Conservation (phyloP, 2,888 invertebrate genomes). For the Drosophila buzzatii region DNA sequence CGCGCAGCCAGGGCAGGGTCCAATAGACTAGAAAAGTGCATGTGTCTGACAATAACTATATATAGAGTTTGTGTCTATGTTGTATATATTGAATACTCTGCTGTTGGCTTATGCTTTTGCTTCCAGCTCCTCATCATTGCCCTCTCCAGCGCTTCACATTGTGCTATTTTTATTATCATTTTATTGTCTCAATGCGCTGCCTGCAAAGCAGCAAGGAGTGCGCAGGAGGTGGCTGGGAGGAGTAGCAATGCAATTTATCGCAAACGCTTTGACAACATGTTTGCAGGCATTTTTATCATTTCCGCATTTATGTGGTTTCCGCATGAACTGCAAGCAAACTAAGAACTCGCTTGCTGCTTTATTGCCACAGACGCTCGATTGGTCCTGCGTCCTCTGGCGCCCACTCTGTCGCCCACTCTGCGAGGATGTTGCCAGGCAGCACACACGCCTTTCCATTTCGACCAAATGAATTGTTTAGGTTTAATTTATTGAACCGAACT, state of each 20-base stretch:
- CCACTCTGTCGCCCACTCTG: too few species aligned
- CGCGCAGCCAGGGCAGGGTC: conserved; percentile 31
- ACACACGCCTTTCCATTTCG: conserved; percentile 24
- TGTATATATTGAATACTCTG: conserved; percentile 31
- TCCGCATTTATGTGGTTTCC: conserved; percentile 82
- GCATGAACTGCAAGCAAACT: conserved; percentile 72
- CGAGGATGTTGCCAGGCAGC: conserved; percentile 29
- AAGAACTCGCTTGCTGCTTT: conserved; percentile 76
- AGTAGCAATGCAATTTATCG: conserved; percentile 78
- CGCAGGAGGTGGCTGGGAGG: conserved; percentile 4
- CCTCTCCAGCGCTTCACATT: conserved; percentile 47
- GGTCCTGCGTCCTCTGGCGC: background rate
- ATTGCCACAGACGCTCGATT: conserved; percentile 56
- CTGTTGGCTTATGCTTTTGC: conserved; percentile 19
- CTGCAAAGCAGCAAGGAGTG: conserved; percentile 6
- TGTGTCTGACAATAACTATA: conserved; percentile 11
- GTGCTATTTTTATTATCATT: conserved; percentile 76
- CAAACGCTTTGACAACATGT: conserved; percentile 77
- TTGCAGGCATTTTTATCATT: conserved; percentile 79
- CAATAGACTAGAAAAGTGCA: conserved; percentile 8
- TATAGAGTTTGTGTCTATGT: background rate
- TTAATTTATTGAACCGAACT: conserved; percentile 70
- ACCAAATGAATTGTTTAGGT: conserved; percentile 72
- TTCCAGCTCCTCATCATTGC: conserved; percentile 42
- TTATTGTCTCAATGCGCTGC: conserved; percentile 67